Evolutionary conservation across 37 sponge, comb jelly and placozoan species (phyloP), one percentile per base, ranked within the genome.

Genomic region (Ianthella basta): DNA sequence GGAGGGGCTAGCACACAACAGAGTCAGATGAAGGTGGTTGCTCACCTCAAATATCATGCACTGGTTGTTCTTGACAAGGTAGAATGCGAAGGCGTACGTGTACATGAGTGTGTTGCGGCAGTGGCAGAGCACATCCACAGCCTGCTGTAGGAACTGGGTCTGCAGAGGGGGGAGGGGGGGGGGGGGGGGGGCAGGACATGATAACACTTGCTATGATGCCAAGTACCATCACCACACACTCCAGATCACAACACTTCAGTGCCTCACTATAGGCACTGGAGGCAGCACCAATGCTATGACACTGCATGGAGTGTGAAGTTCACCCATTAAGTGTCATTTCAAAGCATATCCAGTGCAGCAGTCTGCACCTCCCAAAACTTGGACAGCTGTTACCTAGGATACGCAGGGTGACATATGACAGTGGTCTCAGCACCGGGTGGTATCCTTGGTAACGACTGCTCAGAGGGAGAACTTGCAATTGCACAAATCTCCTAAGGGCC

Each of bases 81-180:
- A 97, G 86, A 60, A 97, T 32, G 97, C 97, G 90, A 97, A 97
- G 13, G 88, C 91, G 81, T 97, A 97, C 16, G 95, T 94, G 68
- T 94, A 97, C 93, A 86, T 89, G 23, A 97, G 87, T 30, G 91
- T 90, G 41, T 89, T 89, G 21, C 97, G 80, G 78, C 97, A 94
- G 72, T 83, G 87, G 84, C 92, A 92, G 32, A 97, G 86, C 14
- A 89, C 72, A 81, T 97, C 95, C 83, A 97, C 97, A 41, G 97
- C 97, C 64, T 85, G 78, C 77, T 91, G 87, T 60, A 97, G 77
- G 41, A 97, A 97, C 82, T 97, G 97, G 35, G 86, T 84, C 94
- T 95, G 60, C 16, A 56, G 75, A 15, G 34, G 21, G 33, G 56
- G 37, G n/a, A n/a, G n/a, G n/a, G n/a, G n/a, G n/a, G n/a, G n/a